Evolutionary conservation across 2,113 vertebrate species (phyloP).

Genomic region (Carassius carassius): DNA sequence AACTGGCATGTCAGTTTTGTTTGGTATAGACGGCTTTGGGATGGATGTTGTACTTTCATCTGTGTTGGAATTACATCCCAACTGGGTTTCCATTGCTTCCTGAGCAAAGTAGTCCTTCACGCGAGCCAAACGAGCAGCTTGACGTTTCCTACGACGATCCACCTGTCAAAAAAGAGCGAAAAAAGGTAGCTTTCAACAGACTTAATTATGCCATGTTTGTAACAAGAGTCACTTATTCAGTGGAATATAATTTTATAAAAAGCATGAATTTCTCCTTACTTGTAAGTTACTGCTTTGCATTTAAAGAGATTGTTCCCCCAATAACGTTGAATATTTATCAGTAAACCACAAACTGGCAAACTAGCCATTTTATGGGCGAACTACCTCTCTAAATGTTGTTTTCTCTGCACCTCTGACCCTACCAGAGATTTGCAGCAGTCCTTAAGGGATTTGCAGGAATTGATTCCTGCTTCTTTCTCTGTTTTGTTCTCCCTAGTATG

Average conservation of each 20-base stretch:
- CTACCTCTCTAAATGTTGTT: background rate
- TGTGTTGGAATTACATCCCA: constrained; percentile 39
- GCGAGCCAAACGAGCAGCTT: constrained; percentile 57
- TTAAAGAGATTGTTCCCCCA: background rate
- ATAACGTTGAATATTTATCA: background rate
- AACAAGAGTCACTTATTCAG: constrained; percentile 41
- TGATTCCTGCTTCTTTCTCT: constrained; percentile 37
- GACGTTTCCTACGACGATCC: constrained; percentile 63
- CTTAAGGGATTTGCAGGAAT: constrained; percentile 40
- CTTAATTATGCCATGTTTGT: constrained; percentile 45
- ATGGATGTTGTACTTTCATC: constrained; percentile 28
- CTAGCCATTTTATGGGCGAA: background rate
- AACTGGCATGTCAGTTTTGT: constrained; percentile 37
- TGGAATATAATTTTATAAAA: background rate
- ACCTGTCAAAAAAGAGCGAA: constrained; percentile 64
- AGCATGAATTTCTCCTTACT: background rate
- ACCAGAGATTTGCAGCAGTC: constrained; percentile 65
- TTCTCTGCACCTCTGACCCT: constrained; percentile 49
- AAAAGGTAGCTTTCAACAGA: background rate
- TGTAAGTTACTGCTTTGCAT: background rate
- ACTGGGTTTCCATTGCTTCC: constrained; percentile 32
- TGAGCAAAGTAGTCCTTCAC: constrained; percentile 62
- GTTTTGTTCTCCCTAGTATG: constrained; percentile 43
- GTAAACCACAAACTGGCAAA: background rate
- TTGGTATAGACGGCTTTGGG: constrained; percentile 11